Evolutionary conservation across 2,888 invertebrate genomes (phyloP).

Genomic region (Conus canariensis): DNA sequence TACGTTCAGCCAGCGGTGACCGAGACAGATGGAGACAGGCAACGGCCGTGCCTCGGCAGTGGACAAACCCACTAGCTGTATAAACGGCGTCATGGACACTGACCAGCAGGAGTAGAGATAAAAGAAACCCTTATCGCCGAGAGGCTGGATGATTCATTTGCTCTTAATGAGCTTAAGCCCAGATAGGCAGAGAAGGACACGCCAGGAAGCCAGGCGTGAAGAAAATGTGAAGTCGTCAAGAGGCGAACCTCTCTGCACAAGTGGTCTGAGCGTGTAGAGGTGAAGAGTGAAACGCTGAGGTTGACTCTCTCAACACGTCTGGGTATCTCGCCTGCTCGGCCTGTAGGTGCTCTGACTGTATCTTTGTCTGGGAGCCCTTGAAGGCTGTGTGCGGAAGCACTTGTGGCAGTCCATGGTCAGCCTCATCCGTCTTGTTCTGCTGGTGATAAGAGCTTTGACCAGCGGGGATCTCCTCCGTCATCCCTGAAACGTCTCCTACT

Average conservation of each 20-base stretch:
- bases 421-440: background rate
- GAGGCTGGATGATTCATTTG: background rate
- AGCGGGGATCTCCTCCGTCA: background rate
- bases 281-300: background rate
- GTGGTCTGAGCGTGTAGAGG: background rate
- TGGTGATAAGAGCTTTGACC: background rate
- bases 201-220: background rate
- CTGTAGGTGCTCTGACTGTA: background rate
- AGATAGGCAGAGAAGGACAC: background rate
- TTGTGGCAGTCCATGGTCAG: conserved; percentile 4
- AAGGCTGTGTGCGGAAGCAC: background rate
- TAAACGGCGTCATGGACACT: background rate
- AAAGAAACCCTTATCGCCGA: background rate
- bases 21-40: background rate
- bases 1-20: background rate
- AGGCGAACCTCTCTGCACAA: background rate
- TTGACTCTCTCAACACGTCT: background rate
- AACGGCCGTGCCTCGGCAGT: background rate
- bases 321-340: background rate
- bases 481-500: background rate
- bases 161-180: background rate
- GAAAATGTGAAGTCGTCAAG: background rate
- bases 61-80: background rate
- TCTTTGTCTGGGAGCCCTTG: background rate
- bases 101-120: background rate